These are phyloP conservation scores for Crotalus horridus DNA, from an alignment of 2,113 vertebrate genomes.

Conservation along the genomic window DNA sequence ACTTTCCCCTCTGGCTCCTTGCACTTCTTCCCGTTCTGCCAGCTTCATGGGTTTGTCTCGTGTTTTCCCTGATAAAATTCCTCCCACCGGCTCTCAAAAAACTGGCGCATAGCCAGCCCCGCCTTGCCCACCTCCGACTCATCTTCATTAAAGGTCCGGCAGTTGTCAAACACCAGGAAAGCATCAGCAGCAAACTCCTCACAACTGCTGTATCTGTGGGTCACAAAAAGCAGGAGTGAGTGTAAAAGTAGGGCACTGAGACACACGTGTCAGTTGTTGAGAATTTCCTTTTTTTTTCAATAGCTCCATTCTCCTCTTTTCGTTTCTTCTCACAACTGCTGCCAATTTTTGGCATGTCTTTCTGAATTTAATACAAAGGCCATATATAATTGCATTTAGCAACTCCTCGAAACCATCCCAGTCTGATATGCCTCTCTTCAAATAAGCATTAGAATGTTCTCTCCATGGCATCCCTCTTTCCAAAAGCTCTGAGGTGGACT, in stretches of 20 bases:
- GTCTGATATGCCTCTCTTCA: neutral
- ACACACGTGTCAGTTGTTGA: neutral
- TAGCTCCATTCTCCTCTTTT: neutral
- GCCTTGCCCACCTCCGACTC: constrained; percentile 88
- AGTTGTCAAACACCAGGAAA: constrained; percentile 89
- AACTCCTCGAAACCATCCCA: neutral
- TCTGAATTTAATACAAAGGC: neutral
- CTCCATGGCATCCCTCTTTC: neutral
- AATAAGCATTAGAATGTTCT: neutral
- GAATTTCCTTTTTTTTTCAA: no score
- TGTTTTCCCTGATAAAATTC: constrained; percentile 88
- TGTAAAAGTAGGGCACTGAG: neutral
- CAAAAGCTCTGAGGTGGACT: neutral
- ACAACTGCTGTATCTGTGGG: constrained; percentile 84
- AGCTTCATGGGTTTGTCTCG: constrained; percentile 63
- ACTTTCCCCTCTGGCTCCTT: neutral
- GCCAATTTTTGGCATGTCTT: neutral
- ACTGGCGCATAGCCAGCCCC: constrained; percentile 83
- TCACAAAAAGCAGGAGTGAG: neutral
- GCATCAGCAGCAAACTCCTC: constrained; percentile 90
- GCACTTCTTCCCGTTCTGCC: constrained; percentile 25
- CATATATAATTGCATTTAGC: neutral
- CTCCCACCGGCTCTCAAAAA: constrained; percentile 93
- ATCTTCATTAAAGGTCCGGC: constrained; percentile 92
- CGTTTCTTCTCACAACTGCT: neutral